A percentile compares a stretch with the other conserved stretches of the same genome.
Conservation (phyloP, 1,140 invertebrate genomes). For the Drosophila seguyi region DNA sequence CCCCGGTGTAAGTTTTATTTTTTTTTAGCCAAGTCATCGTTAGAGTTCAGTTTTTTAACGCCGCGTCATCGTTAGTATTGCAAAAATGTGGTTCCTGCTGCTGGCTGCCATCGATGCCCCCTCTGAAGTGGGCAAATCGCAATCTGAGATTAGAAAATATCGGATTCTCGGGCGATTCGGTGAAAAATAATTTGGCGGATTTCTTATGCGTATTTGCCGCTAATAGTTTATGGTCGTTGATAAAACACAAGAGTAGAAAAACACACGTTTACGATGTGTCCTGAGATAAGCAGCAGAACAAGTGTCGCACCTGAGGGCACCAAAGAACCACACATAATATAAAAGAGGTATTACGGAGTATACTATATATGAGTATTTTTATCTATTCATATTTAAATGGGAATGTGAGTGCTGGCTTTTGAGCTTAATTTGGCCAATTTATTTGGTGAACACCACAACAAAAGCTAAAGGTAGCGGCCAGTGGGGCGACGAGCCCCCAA, state of each 20-base stretch:
- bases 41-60: conserved; percentile 65
- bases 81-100: conserved; percentile 55
- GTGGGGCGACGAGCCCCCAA: conserved; percentile 50
- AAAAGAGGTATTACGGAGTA: not conserved
- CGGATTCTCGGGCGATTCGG: conserved; percentile 34
- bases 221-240: conserved; percentile 46
- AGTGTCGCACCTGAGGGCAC: conserved; percentile 4
- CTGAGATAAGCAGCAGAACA: conserved; percentile 22
- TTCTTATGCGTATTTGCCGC: conserved; percentile 31
- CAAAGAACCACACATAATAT: not conserved
- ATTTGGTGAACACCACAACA: conserved; percentile 16
- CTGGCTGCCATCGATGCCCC: conserved; percentile 20
- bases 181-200: conserved; percentile 31
- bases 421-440: conserved; percentile 37
- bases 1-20: conserved; percentile 42
- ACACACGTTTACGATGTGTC: conserved; percentile 23
- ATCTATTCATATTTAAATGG: conserved; percentile 10
- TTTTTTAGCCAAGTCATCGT: conserved; percentile 76
- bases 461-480: not conserved
- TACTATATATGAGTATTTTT: not conserved
- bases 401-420: conserved; percentile 5
- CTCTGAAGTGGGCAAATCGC: conserved; percentile 41
- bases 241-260: conserved; percentile 33
- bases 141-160: conserved; percentile 69
- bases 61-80: conserved; percentile 69